Evolutionary conservation across 1,140 invertebrate genomes (phyloP).

Genomic region (Eciton burchellii): DNA sequence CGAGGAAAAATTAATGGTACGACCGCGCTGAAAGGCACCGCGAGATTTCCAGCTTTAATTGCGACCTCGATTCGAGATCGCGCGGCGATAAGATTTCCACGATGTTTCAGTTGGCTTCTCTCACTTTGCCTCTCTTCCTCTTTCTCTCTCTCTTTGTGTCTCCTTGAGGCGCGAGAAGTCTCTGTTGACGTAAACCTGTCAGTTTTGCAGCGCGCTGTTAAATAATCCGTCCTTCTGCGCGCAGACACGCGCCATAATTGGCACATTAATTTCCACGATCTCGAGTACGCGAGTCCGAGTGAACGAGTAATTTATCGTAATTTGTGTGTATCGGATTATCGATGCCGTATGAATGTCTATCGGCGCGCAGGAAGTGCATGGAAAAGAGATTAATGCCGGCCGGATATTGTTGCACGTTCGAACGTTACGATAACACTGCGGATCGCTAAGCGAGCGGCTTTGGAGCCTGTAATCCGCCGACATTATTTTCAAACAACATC

Average conservation of each 20-base stretch:
- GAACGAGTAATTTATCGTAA: constrained; percentile 36
- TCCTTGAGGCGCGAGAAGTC: no score
- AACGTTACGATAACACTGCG: constrained; percentile 17
- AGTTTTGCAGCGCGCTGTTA: neutral
- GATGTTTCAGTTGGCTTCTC: constrained; percentile 1
- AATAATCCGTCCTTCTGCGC: constrained; percentile 7
- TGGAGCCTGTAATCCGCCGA: neutral
- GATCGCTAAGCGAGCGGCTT: constrained; percentile 13
- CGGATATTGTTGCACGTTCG: constrained; percentile 1
- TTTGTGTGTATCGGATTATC: constrained; percentile 35
- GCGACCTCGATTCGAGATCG: constrained; percentile 58
- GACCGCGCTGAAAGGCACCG: constrained; percentile 37
- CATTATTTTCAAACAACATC: constrained; percentile 11
- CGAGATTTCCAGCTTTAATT: constrained; percentile 74
- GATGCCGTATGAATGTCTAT: neutral
- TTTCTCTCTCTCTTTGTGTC: neutral
- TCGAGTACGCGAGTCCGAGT: neutral
- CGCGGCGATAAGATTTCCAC: constrained; percentile 28
- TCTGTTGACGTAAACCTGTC: neutral
- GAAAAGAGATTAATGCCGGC: no score
- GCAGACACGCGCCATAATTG: constrained; percentile 9
- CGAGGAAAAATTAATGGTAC: constrained; percentile 72
- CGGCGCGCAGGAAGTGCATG: no score
- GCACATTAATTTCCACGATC: constrained; percentile 32
- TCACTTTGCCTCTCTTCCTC: neutral